A percentile compares a stretch with the other conserved stretches of the same genome.
phyloP scores from a whole-genome alignment of 2,113 vertebrate genomes.

The Malurus cyaneus region DNA sequence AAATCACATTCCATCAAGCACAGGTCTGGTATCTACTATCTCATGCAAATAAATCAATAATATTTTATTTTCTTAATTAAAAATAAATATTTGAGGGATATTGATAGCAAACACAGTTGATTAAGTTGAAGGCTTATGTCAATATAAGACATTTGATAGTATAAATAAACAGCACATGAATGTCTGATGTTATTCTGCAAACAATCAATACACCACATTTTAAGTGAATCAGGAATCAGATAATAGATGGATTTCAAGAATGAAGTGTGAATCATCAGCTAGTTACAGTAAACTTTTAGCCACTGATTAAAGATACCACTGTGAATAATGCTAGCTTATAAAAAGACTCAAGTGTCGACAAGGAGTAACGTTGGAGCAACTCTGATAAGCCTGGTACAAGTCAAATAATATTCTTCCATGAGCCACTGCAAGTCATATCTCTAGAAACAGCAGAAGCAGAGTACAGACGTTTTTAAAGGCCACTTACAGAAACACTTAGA shows the following conservation, averaged over 20 bases:
- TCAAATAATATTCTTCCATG: background rate
- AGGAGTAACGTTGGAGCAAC: background rate
- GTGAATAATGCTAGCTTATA: background rate
- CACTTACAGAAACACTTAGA: background rate
- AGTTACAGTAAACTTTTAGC: background rate
- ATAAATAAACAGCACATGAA: background rate
- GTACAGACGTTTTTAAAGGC: background rate
- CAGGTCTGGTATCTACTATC: background rate
- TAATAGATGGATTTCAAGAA: background rate
- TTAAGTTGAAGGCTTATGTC: background rate
- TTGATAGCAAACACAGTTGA: background rate
- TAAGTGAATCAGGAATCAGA: background rate
- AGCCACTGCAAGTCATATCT: background rate
- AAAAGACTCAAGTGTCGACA: background rate
- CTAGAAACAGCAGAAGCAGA: background rate
- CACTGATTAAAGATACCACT: background rate
- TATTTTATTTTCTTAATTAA: constrained; percentile 4
- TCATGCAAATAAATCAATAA: background rate
- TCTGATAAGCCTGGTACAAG: background rate
- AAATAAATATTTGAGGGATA: background rate
- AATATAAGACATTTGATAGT: background rate
- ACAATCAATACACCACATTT: background rate
- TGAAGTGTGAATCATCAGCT: background rate
- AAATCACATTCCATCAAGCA: background rate
- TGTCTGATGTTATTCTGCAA: background rate